These are phyloP conservation scores for Pseudolaguvia tuberculata DNA, from an alignment of 2,113 vertebrate species.

Conservation along the genomic window DNA sequence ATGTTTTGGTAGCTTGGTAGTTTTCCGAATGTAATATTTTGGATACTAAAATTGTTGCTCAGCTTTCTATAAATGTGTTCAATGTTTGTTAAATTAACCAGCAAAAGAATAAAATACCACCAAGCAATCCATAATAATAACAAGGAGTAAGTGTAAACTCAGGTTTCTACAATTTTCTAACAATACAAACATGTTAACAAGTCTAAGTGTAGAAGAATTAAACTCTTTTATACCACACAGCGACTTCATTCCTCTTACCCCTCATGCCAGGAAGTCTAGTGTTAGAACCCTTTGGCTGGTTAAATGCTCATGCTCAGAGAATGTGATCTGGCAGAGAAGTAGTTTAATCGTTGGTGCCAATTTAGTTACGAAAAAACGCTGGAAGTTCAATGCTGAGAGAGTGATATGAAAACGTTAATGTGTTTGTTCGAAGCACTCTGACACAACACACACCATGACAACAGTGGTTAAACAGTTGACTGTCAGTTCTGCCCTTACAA, in stretches of 20 bases:
- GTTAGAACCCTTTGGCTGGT: constrained; percentile 10
- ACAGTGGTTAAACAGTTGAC: constrained; percentile 12
- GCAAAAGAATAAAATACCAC: not conserved
- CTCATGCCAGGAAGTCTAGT: constrained; percentile 17
- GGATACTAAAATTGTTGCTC: constrained; percentile 5
- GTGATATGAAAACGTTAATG: constrained; percentile 55
- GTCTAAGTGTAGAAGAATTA: constrained; percentile 8
- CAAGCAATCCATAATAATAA: too few species aligned
- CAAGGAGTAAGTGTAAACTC: not conserved
- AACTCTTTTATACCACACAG: not conserved
- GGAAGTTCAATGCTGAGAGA: constrained; percentile 58
- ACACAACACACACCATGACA: constrained; percentile 31
- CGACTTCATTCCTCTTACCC: not conserved
- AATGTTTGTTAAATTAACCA: not conserved
- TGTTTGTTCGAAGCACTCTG: constrained; percentile 47
- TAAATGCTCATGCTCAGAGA: constrained; percentile 23
- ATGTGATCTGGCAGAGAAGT: constrained; percentile 17
- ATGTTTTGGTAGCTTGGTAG: constrained; percentile 19
- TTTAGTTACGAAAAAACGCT: constrained; percentile 46
- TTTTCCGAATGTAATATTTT: too few species aligned
- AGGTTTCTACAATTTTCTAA: not conserved
- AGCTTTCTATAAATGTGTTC: not conserved
- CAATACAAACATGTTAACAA: not conserved
- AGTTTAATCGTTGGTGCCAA: constrained; percentile 16
- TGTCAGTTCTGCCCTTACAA: constrained; percentile 13